These are phyloP conservation scores for Acinonyx jubatus DNA, from an alignment of 2,113 vertebrate species.

Conservation along the genomic window DNA sequence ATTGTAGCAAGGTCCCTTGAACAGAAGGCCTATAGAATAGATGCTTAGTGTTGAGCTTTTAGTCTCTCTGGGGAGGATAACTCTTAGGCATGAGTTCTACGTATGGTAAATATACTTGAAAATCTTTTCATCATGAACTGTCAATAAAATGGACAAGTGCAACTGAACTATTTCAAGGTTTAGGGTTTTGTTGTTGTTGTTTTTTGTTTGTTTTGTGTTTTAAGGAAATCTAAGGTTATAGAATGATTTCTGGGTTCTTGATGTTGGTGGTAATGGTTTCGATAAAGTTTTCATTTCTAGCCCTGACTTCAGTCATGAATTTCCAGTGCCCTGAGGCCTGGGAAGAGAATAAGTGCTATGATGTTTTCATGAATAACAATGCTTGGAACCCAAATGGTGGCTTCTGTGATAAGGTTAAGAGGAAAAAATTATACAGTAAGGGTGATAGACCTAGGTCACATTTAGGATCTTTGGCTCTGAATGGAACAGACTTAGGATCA, in stretches of 20 bases:
- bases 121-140: not conserved
- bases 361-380: not conserved
- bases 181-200: not conserved
- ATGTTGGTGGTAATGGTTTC: not conserved
- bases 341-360: not conserved
- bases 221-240: not conserved
- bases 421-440: not conserved
- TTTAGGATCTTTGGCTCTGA: not conserved
- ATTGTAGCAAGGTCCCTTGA: not conserved
- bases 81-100: not conserved
- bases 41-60: not conserved
- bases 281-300: not conserved
- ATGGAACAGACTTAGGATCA: not conserved
- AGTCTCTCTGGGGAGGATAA: not conserved
- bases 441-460: not conserved
- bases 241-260: not conserved
- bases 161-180: not conserved
- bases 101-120: not conserved
- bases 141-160: not conserved
- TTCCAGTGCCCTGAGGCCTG: not conserved
- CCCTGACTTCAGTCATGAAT: not conserved
- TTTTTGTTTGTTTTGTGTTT: not conserved
- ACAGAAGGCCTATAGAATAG: not conserved
- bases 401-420: not conserved
- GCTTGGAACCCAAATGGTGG: not conserved